Percentiles rank a stretch among this genome's conserved stretches.
phyloP scores from a whole-genome alignment of 2,888 invertebrate genomes.

The Cephus pulcher region DNA sequence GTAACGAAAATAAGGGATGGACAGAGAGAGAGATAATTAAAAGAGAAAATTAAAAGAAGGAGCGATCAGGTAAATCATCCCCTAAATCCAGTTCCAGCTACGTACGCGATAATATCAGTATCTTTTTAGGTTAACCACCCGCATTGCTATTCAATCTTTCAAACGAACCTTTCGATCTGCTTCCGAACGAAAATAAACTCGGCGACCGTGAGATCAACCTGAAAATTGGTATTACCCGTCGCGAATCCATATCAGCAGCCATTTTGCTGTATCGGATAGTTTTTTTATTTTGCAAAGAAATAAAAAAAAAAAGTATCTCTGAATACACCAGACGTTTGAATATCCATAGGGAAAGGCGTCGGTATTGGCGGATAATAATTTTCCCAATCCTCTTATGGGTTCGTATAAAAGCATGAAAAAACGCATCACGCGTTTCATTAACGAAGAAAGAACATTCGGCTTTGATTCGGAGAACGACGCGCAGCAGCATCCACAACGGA shows the following conservation, averaged over 20 bases:
- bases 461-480: background rate
- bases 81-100: background rate
- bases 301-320: background rate
- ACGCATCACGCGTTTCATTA: constrained; percentile 29
- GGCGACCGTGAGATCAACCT: background rate
- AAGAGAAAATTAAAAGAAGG: background rate
- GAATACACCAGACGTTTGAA: background rate
- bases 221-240: constrained; percentile 32
- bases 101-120: background rate
- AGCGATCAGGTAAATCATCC: background rate
- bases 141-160: background rate
- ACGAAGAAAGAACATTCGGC: constrained; percentile 20
- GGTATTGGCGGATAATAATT: background rate
- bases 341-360: background rate
- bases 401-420: background rate
- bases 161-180: background rate
- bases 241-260: background rate
- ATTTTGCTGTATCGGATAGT: background rate
- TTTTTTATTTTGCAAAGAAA: background rate
- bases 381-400: background rate
- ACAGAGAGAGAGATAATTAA: background rate
- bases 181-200: too few relatives aligned
- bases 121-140: background rate
- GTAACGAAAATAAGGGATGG: background rate
- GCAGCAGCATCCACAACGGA: background rate